phyloP scores from a whole-genome alignment of 1,140 invertebrate species.

The Phenacoccus solenopsis region DNA sequence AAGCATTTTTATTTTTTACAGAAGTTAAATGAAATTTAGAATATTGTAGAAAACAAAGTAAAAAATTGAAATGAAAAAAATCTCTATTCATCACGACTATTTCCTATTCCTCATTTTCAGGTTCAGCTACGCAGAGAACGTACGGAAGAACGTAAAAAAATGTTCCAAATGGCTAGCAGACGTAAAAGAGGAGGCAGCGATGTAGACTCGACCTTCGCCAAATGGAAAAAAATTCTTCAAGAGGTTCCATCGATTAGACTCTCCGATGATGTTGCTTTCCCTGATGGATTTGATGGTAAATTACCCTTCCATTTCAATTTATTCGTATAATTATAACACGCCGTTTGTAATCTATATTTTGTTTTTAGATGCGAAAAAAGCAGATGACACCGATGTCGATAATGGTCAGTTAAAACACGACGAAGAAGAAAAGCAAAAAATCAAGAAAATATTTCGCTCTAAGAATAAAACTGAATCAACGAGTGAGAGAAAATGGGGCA shows the following conservation, averaged over 20 bases:
- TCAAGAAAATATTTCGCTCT: not conserved
- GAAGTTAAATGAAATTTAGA: conserved; percentile 22
- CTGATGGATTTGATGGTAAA: not conserved
- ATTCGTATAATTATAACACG: not conserved
- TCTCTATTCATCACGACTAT: not conserved
- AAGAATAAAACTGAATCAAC: conserved; percentile 1
- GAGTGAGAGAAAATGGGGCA: not conserved
- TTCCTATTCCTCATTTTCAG: conserved; percentile 33
- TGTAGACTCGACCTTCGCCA: conserved; percentile 45
- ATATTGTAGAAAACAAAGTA: conserved; percentile 9
- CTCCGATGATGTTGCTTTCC: not conserved
- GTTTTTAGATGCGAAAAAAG: not conserved
- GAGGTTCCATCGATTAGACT: conserved; percentile 24
- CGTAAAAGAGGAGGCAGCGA: conserved; percentile 40
- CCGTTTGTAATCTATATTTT: not conserved
- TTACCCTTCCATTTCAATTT: not conserved
- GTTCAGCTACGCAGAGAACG: conserved; percentile 71
- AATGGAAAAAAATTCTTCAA: conserved; percentile 57
- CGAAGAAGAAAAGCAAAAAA: conserved; percentile 7
- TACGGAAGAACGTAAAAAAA: conserved; percentile 83
- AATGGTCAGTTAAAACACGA: not conserved
- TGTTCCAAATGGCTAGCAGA: conserved; percentile 72
- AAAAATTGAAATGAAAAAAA: not conserved
- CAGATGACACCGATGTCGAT: not conserved
- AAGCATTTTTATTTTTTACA: conserved; percentile 24